A percentile compares a stretch with the other conserved stretches of the same genome.
These are phyloP conservation scores for Calameuta idolon DNA, from an alignment of 2,888 invertebrate species.

Conservation along the genomic window DNA sequence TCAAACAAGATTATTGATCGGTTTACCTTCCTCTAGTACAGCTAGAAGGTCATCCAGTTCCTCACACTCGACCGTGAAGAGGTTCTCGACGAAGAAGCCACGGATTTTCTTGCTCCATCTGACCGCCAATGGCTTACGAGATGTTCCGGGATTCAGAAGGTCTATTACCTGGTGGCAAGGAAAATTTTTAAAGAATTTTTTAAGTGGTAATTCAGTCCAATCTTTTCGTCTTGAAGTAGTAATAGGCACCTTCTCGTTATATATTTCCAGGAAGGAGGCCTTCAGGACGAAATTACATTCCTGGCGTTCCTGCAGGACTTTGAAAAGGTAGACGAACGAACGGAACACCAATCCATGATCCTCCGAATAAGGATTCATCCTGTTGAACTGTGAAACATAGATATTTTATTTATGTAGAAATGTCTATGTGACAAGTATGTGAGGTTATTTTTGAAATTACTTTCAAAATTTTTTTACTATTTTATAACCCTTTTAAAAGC, in stretches of 20 bases:
- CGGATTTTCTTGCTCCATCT: constrained; percentile 94
- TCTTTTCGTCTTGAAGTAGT: constrained; percentile 26
- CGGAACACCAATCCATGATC: constrained; percentile 91
- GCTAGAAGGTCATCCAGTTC: constrained; percentile 92
- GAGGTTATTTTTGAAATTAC: too few relatives aligned
- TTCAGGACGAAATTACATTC: constrained; percentile 86
- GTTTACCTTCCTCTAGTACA: constrained; percentile 91
- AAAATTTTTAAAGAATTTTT: not conserved
- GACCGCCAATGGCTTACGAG: constrained; percentile 86
- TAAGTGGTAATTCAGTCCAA: not conserved
- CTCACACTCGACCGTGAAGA: constrained; percentile 95
- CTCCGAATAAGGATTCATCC: constrained; percentile 75
- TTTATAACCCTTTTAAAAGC: too few relatives aligned
- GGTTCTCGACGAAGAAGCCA: constrained; percentile 95
- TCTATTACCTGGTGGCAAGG: constrained; percentile 83
- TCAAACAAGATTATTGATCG: constrained; percentile 5
- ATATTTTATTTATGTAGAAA: not conserved
- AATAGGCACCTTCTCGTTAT: constrained; percentile 89
- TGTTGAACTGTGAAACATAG: constrained; percentile 71
- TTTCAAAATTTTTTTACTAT: too few relatives aligned
- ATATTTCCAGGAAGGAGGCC: constrained; percentile 95
- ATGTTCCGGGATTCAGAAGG: constrained; percentile 87
- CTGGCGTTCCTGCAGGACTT: constrained; percentile 81
- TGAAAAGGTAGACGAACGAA: constrained; percentile 90
- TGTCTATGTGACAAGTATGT: not conserved